Conservation (phyloP, 2,113 vertebrate genomes). For the Bubalus kerabau region DNA sequence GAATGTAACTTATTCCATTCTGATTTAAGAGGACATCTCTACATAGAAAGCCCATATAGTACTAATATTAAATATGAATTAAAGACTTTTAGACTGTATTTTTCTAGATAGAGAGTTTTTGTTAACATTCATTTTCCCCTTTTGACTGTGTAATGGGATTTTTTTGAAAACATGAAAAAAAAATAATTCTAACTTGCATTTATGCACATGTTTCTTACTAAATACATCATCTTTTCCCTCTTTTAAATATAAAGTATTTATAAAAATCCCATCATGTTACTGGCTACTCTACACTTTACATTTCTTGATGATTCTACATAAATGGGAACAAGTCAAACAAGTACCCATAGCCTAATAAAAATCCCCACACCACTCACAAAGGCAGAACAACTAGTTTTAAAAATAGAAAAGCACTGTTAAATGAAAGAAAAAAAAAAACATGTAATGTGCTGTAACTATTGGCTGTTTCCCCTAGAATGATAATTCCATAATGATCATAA, state of each 20-base stretch:
- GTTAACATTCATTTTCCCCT: constrained; percentile 10
- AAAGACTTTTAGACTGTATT: constrained; percentile 17
- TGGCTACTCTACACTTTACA: constrained; percentile 60
- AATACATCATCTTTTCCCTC: constrained; percentile 28
- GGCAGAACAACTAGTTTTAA: background rate
- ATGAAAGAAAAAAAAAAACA: background rate
- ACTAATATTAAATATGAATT: constrained; percentile 73
- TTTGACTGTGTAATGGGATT: background rate
- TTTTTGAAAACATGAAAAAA: background rate
- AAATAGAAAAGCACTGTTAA: constrained; percentile 47
- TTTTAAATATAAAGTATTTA: constrained; percentile 61
- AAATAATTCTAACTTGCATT: constrained; percentile 18
- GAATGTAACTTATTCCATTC: background rate
- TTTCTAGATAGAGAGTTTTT: background rate
- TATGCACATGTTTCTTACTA: background rate
- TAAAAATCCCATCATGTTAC: constrained; percentile 61
- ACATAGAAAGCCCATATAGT: background rate
- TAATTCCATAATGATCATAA: background rate
- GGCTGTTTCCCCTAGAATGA: background rate
- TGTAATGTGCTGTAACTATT: background rate
- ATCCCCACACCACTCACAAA: background rate
- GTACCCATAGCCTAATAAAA: constrained; percentile 27
- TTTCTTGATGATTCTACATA: constrained; percentile 58
- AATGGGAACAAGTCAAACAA: constrained; percentile 58
- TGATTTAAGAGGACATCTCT: background rate